phyloP scores from a whole-genome alignment of 2,797 vertebrate genomes.

The Hippoglossus hippoglossus region DNA sequence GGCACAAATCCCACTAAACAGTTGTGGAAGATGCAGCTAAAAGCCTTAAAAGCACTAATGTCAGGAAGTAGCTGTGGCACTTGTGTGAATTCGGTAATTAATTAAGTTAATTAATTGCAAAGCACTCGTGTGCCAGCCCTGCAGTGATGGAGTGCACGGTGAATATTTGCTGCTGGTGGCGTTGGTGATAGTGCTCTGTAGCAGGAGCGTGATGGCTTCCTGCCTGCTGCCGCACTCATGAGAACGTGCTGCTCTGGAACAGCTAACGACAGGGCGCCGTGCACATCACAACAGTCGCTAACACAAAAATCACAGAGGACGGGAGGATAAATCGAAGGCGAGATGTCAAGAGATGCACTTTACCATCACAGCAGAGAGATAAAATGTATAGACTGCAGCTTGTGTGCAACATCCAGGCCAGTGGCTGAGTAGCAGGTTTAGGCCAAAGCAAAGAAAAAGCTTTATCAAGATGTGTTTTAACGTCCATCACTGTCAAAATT shows the following conservation, averaged over 20 bases:
- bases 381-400: constrained; percentile 19
- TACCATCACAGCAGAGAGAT: constrained; percentile 8
- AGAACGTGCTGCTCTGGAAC: constrained; percentile 19
- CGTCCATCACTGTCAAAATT: background rate
- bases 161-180: constrained; percentile 43
- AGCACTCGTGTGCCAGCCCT: constrained; percentile 51
- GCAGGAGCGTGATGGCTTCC: background rate
- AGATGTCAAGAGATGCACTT: constrained; percentile 3
- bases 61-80: constrained; percentile 30
- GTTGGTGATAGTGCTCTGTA: constrained; percentile 26
- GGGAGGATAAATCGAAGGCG: constrained; percentile 20
- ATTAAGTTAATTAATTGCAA: constrained; percentile 68
- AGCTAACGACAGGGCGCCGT: constrained; percentile 37
- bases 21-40: constrained; percentile 35
- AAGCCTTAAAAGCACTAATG: constrained; percentile 38
- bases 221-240: constrained; percentile 17
- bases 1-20: constrained; percentile 17
- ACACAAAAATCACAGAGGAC: constrained; percentile 29
- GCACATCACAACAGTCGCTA: constrained; percentile 21
- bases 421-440: background rate
- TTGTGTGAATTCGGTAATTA: constrained; percentile 58
- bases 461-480: constrained; percentile 5
- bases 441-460: background rate
- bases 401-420: constrained; percentile 8
- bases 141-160: constrained; percentile 40